A percentile compares a stretch with the other conserved stretches of the same genome.
These are phyloP conservation scores for Brachionus sp. DNA, from an alignment of 1,140 invertebrate species.

Conservation along the genomic window DNA sequence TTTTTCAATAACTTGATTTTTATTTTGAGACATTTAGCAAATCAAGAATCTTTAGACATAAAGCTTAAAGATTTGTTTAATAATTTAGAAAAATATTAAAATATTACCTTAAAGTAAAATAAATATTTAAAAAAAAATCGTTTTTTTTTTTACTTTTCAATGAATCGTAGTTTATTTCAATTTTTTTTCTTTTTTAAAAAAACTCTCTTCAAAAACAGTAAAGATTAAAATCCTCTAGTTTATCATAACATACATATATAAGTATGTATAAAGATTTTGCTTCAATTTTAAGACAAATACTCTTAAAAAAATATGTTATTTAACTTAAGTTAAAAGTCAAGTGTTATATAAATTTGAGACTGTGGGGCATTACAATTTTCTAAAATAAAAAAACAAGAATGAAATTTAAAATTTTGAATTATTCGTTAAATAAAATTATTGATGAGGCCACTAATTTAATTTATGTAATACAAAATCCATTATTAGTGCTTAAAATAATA, in stretches of 20 bases:
- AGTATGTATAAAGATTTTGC: too few species aligned
- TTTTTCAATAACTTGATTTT: neutral
- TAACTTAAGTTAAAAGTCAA: too few species aligned
- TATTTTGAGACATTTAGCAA: neutral
- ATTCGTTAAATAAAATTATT: neutral
- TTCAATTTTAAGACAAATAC: too few species aligned
- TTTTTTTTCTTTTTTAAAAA: too few species aligned
- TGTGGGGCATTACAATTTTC: neutral
- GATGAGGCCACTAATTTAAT: neutral
- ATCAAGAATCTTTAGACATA: neutral
- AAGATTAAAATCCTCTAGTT: too few species aligned
- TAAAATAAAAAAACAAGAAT: neutral
- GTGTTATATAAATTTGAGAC: too few species aligned
- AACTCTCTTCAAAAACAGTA: too few species aligned
- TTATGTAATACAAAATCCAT: neutral
- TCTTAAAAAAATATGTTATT: too few species aligned
- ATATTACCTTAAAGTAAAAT: neutral
- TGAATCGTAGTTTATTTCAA: too few species aligned
- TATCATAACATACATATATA: too few species aligned
- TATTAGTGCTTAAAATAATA: neutral
- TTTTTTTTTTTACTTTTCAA: neutral
- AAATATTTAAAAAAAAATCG: neutral
- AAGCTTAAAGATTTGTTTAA: neutral
- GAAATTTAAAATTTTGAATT: neutral
- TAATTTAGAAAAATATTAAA: neutral